Conservation (phyloP, 2,113 vertebrate genomes). For the Urocitellus parryii region DNA sequence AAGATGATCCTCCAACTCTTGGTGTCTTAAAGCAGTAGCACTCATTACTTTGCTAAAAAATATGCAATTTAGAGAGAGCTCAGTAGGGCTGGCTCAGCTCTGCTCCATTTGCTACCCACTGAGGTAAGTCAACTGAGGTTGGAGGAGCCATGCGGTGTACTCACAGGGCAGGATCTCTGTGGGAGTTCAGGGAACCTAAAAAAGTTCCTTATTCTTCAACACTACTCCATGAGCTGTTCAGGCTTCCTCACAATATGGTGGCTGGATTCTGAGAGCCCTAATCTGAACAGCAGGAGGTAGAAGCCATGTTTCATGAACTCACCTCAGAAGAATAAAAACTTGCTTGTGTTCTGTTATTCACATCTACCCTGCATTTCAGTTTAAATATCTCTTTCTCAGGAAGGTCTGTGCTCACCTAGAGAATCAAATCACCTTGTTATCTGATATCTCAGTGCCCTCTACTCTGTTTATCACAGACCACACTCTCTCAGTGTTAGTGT, state of each 20-base stretch:
- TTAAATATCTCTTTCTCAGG: background rate
- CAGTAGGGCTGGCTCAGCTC: too few species aligned
- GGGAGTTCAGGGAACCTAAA: background rate
- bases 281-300: background rate
- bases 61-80: background rate
- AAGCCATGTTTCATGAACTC: background rate
- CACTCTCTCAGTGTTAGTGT: too few species aligned
- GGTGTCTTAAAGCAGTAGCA: background rate
- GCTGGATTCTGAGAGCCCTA: background rate
- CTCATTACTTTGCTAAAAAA: background rate
- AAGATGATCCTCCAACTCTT: background rate
- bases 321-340: background rate
- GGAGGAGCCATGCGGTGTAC: too few species aligned
- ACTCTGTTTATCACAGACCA: too few species aligned
- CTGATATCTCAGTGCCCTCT: too few species aligned
- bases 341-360: background rate
- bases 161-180: background rate
- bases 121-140: background rate
- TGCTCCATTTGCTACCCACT: fast-evolving
- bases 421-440: too few species aligned
- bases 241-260: background rate
- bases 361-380: background rate
- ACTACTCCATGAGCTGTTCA: background rate
- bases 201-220: background rate
- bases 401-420: background rate